phyloP scores from a whole-genome alignment of 37 sponge, comb jelly and placozoan genomes.

The Bolinopsis microptera region DNA sequence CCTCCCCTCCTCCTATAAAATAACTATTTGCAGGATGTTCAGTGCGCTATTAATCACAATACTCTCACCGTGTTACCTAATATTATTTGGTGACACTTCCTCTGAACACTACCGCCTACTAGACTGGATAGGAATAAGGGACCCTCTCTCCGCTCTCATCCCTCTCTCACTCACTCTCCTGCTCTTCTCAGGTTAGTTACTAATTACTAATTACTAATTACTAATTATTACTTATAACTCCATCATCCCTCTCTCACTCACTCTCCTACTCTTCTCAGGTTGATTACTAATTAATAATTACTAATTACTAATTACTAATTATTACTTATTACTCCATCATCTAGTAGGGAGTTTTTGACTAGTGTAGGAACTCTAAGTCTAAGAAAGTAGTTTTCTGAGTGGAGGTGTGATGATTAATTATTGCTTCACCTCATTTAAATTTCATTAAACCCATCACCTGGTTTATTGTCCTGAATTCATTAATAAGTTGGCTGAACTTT shows the following conservation, averaged over 20 bases:
- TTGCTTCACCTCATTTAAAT: no score
- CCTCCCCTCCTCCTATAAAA: no score
- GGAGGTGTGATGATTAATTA: no score
- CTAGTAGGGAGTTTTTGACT: neutral
- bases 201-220: neutral
- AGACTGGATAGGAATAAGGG: neutral
- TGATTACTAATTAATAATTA: neutral
- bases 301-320: neutral
- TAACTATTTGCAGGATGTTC: no score
- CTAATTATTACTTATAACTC: neutral
- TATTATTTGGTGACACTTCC: neutral
- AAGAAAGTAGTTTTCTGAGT: no score
- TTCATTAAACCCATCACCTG: no score
- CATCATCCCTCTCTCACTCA: conserved; percentile 1
- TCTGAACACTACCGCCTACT: neutral
- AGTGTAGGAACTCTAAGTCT: neutral
- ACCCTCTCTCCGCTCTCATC: conserved; percentile 14
- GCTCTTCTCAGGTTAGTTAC: conserved; percentile 21
- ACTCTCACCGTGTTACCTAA: neutral
- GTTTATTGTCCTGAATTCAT: no score
- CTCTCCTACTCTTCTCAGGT: conserved; percentile 44
- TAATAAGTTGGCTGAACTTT: no score
- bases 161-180: conserved; percentile 40
- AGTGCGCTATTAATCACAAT: conserved; percentile 31
- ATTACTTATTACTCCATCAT: neutral